Conservation (phyloP, 2,113 vertebrate species). For the Ceyx margarethae region DNA sequence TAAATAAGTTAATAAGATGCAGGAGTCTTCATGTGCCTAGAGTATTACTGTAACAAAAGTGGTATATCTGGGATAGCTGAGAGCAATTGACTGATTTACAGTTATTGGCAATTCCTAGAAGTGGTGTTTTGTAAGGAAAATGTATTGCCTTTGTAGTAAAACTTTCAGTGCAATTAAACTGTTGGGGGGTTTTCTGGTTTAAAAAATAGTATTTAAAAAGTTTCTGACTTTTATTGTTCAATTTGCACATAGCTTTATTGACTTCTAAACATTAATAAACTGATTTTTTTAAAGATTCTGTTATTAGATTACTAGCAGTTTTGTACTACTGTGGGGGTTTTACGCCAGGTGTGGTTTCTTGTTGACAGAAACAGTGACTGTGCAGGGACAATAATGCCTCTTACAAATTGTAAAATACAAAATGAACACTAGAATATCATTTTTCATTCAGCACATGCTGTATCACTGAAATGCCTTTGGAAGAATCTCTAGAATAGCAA, state of each 20-base stretch:
- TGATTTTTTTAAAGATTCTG: slow-evolving; percentile 72
- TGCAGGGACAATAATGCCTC: background rate
- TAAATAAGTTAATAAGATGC: slow-evolving; percentile 60
- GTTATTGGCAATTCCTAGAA: slow-evolving; percentile 61
- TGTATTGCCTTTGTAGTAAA: slow-evolving; percentile 71
- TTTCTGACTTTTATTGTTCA: slow-evolving; percentile 77
- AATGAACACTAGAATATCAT: background rate
- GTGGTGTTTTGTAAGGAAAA: slow-evolving; percentile 61
- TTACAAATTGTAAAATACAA: background rate
- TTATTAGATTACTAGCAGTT: slow-evolving; percentile 16
- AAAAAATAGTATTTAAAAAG: slow-evolving; percentile 82
- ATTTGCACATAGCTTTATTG: slow-evolving; percentile 85
- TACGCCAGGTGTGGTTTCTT: background rate
- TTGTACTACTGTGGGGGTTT: background rate
- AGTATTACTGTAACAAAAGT: slow-evolving; percentile 74
- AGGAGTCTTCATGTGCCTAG: slow-evolving; percentile 51
- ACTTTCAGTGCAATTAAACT: slow-evolving; percentile 82
- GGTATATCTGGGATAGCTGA: slow-evolving; percentile 51
- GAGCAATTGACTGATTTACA: slow-evolving; percentile 44
- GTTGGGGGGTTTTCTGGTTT: slow-evolving; percentile 33
- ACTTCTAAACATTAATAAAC: slow-evolving; percentile 87
- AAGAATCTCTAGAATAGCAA: background rate
- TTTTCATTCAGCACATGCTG: background rate
- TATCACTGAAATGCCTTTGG: background rate
- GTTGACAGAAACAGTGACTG: background rate